A percentile compares a stretch with the other conserved stretches of the same genome.
phyloP scores from a whole-genome alignment of 1,140 invertebrate genomes.

The Scylla paramamosain region DNA sequence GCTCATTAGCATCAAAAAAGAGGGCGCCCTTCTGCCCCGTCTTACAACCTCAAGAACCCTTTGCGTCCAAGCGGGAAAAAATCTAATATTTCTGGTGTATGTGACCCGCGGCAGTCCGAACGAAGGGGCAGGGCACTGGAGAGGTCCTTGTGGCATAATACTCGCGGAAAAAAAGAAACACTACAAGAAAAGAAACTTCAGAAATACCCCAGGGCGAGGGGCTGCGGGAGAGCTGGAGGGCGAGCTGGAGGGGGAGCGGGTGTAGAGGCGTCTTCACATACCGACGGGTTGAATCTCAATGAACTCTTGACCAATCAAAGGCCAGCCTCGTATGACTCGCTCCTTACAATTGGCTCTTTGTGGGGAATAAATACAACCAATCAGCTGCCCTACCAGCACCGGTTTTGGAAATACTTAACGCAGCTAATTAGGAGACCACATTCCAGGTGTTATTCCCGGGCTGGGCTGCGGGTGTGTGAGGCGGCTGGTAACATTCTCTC shows the following conservation, averaged over 20 bases:
- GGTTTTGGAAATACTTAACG: slow-evolving; percentile 16
- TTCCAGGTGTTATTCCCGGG: background rate
- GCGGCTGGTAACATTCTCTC: background rate
- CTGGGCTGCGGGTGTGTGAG: background rate
- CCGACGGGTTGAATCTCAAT: slow-evolving; percentile 69
- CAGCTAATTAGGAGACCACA: background rate
- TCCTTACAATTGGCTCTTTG: slow-evolving; percentile 68
- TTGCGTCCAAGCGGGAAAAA: slow-evolving; percentile 6
- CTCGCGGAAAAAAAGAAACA: slow-evolving; percentile 58
- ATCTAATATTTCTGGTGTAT: background rate
- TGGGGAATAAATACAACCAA: slow-evolving; percentile 64
- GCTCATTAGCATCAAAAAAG: slow-evolving; percentile 18
- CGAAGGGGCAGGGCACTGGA: slow-evolving; percentile 21
- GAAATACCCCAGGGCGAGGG: slow-evolving; percentile 40
- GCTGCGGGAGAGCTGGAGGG: background rate
- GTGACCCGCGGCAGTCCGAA: background rate
- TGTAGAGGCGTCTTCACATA: slow-evolving; percentile 69
- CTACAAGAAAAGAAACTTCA: slow-evolving; percentile 52
- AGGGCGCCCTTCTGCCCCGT: background rate
- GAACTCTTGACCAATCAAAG: slow-evolving; percentile 74
- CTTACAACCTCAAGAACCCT: slow-evolving; percentile 29
- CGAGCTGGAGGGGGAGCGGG: background rate
- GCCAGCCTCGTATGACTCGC: slow-evolving; percentile 67
- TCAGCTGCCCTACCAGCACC: slow-evolving; percentile 44
- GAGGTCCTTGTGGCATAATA: slow-evolving; percentile 55